Conservation (phyloP, 2,797 vertebrate genomes). For the Salarias fasciatus region DNA sequence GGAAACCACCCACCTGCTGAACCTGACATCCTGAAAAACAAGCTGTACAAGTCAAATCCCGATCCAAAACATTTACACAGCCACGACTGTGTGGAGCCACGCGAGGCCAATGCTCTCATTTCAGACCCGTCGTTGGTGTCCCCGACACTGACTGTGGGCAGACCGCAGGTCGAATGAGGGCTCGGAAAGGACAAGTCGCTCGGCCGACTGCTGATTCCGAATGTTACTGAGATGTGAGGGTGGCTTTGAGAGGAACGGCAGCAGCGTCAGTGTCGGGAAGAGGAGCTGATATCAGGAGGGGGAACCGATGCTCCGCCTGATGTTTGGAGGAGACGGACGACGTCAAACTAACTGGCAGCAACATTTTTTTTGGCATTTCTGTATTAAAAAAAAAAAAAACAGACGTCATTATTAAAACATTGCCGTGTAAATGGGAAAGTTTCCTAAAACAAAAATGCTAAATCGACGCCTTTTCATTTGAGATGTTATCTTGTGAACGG, state of each 20-base stretch:
- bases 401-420: too few species aligned
- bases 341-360: too few species aligned
- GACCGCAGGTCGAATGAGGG: slow-evolving; percentile 27
- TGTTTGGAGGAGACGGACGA: too few species aligned
- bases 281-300: slow-evolving; percentile 45
- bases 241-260: slow-evolving; percentile 49
- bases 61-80: slow-evolving; percentile 65
- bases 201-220: slow-evolving; percentile 27
- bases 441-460: too few species aligned
- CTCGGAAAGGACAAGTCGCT: slow-evolving; percentile 10
- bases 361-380: too few species aligned
- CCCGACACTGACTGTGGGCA: slow-evolving; percentile 22
- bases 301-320: background rate
- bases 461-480: too few species aligned
- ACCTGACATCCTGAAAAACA: slow-evolving; percentile 61
- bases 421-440: too few species aligned
- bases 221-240: slow-evolving; percentile 37
- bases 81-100: slow-evolving; percentile 33
- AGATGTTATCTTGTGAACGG: too few species aligned
- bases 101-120: slow-evolving; percentile 27
- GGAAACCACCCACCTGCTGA: slow-evolving; percentile 39
- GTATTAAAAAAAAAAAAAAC: too few species aligned
- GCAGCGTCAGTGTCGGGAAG: slow-evolving; percentile 60
- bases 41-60: slow-evolving; percentile 46
- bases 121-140: slow-evolving; percentile 32